Percentiles rank a stretch among this genome's conserved stretches.
Evolutionary conservation across 2,113 vertebrate genomes (phyloP).

Genomic region (Otocyon megalotis): DNA sequence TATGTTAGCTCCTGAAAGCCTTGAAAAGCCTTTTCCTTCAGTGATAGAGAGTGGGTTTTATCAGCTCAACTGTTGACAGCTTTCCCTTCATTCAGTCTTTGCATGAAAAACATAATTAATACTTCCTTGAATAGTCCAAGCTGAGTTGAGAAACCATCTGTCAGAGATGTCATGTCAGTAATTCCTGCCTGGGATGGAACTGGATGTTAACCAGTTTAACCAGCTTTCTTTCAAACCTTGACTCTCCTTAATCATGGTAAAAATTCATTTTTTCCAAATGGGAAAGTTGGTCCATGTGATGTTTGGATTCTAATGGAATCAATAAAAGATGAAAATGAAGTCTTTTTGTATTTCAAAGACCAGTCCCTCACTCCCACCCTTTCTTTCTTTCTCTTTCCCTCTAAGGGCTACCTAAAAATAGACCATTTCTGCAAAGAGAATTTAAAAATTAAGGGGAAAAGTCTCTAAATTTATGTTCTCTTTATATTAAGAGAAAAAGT

Average conservation of each 20-base stretch:
- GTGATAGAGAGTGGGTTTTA: not conserved
- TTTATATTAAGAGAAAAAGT: not conserved
- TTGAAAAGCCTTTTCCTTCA: not conserved
- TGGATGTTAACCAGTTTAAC: not conserved
- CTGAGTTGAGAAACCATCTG: not conserved
- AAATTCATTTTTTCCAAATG: not conserved
- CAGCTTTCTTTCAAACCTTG: constrained; percentile 25
- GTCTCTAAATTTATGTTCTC: not conserved
- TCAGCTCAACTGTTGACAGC: not conserved
- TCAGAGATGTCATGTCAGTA: not conserved
- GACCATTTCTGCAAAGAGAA: not conserved
- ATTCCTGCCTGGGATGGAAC: not conserved
- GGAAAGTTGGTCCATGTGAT: not conserved
- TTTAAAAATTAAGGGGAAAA: constrained; percentile 19
- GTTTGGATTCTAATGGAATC: constrained; percentile 12
- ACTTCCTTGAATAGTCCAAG: not conserved
- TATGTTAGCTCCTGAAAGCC: not conserved
- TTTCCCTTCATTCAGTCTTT: not conserved
- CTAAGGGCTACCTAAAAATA: not conserved
- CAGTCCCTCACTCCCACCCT: not conserved
- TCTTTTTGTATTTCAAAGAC: not conserved
- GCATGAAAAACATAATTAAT: constrained; percentile 22
- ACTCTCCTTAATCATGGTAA: constrained; percentile 8
- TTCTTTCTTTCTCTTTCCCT: not conserved
- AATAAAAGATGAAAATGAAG: constrained; percentile 38